Conservation (phyloP, 2,888 invertebrate genomes). For the Pristionchus exspectatus region DNA sequence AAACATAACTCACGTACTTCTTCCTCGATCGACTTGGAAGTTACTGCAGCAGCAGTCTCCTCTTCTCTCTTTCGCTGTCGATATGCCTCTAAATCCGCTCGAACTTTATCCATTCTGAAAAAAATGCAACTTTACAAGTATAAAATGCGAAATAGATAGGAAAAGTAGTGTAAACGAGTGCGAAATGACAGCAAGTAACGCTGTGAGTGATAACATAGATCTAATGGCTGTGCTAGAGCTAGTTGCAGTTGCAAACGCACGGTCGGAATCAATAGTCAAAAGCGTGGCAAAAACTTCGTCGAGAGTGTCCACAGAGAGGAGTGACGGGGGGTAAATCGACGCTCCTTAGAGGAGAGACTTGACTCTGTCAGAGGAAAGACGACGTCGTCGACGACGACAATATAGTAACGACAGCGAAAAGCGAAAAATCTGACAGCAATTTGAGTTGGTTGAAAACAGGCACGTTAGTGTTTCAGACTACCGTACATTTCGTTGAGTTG, state of each 20-base stretch:
- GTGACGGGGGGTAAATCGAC: neutral
- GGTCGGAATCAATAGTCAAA: conserved; percentile 41
- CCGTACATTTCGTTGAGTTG: neutral
- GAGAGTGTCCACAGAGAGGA: conserved; percentile 27
- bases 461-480: neutral
- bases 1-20: conserved; percentile 44
- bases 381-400: neutral
- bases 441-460: neutral
- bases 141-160: neutral
- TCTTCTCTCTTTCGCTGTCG: conserved; percentile 51
- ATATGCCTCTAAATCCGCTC: conserved; percentile 40
- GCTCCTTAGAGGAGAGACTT: neutral
- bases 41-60: neutral
- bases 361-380: neutral
- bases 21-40: conserved; percentile 7
- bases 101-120: conserved; percentile 44
- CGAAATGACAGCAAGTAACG: neutral
- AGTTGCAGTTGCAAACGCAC: neutral
- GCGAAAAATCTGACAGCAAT: neutral
- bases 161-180: neutral
- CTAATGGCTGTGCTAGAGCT: neutral
- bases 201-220: neutral
- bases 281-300: conserved; percentile 31
- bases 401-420: neutral
- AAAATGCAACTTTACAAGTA: neutral